Base-by-base conservation (phyloP, 1,140 invertebrate species). In the Drosophila ananassae region DNA sequence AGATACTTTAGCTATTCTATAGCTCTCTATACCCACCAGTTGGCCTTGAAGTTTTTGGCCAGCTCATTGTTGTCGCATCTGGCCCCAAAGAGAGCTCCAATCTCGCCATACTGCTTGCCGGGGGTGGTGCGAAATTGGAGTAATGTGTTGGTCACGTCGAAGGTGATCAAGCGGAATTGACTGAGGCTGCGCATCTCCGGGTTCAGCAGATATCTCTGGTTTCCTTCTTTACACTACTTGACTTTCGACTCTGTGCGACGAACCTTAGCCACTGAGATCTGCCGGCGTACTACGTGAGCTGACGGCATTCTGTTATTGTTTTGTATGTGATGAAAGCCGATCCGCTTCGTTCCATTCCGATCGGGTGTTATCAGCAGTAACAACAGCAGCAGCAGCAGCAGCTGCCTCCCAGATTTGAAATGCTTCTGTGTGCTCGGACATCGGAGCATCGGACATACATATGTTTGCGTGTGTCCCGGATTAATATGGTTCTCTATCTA, bases 71-170 rank as follows among this genome's bases (percentile, higher is more conserved):
- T 92, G 69, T 95, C 94, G 57, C 94, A 93, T 37, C 94, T 79
- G 9, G 96, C 92, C 1, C 96, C 97, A 91, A 96, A 94, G 39
- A 94, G 92, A 0, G 92, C 92, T 2, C 95, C 96, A 50, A 96
- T 93, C 71, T 94, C 93, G 2, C 94, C 93, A 92, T 98, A 98
- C 78, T 96, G 94, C 57, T 95, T 93, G 51, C 95, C 96, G n/a
- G 96, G 94, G 51, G 94, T 93, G 3, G 94, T 93, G 22, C 93
- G 92, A 78, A 96, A 95, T 85, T 94, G 94, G 22, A 98, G 90
- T 44, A 98, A 90, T 0, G 97, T 98, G 66, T 96, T 96, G 6
- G 96, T 98, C 10, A 97, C 95, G 92, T 98, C 97, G 89, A 98
- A 97, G 12, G 97, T 98, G 48, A 98, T 94, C 68, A 97, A 91